Conservation (phyloP, 2,113 vertebrate genomes). For the Tiliqua scincoides region DNA sequence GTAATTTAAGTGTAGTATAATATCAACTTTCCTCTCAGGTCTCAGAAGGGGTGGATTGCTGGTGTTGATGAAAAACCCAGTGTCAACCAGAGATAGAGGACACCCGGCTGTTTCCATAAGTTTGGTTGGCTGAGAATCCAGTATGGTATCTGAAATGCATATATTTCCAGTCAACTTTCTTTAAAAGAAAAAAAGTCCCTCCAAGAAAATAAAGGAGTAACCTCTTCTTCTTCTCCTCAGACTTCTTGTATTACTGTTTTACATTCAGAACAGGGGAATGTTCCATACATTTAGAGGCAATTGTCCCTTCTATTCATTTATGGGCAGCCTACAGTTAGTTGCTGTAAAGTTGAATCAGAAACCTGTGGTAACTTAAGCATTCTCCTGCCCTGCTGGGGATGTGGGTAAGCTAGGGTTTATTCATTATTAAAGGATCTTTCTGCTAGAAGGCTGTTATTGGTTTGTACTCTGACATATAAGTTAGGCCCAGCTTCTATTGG, state of each 20-base stretch:
- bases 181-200: not conserved
- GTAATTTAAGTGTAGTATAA: conserved; percentile 77
- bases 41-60: conserved; percentile 78
- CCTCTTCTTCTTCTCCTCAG: not conserved
- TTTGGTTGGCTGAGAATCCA: conserved; percentile 70
- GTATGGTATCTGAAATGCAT: conserved; percentile 69
- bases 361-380: not conserved
- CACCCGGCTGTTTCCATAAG: conserved; percentile 73
- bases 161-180: conserved; percentile 31
- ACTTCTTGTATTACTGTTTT: not conserved
- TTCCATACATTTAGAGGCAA: not conserved
- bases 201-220: not conserved
- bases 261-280: not conserved
- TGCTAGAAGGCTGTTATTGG: too few species aligned
- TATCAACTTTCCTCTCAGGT: conserved; percentile 69
- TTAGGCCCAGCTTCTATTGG: not conserved
- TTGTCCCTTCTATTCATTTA: not conserved
- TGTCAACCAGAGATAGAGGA: conserved; percentile 77
- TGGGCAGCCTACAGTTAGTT: not conserved
- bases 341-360: not conserved
- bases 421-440: too few species aligned
- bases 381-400: too few species aligned
- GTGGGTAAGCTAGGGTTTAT: too few species aligned
- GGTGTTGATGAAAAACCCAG: conserved; percentile 79
- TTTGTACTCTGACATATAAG: not conserved